Evolutionary conservation across 2,888 invertebrate genomes (phyloP).

Genomic region (Drosophila anomalata): DNA sequence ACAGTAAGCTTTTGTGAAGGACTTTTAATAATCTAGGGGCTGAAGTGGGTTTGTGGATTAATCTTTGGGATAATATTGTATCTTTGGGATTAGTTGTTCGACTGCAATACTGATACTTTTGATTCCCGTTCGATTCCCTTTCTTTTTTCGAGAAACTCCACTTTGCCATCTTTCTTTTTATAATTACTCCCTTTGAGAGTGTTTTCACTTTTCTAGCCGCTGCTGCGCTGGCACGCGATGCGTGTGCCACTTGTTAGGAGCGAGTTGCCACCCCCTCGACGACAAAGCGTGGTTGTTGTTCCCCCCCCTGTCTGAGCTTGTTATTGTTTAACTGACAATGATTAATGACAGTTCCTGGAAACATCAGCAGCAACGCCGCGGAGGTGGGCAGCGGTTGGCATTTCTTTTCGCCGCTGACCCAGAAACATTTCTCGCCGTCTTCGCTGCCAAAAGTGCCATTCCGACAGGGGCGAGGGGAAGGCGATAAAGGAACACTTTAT

Average conservation of each 20-base stretch:
- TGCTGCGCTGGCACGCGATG: conserved; percentile 40
- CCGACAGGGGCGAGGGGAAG: neutral
- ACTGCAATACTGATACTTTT: neutral
- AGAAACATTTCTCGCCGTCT: conserved; percentile 55
- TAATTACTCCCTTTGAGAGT: conserved; percentile 54
- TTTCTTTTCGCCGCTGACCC: conserved; percentile 69
- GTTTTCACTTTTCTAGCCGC: conserved; percentile 60
- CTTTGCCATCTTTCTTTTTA: conserved; percentile 31
- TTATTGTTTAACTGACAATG: conserved; percentile 75
- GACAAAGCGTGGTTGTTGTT: conserved; percentile 1
- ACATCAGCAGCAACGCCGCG: conserved; percentile 11
- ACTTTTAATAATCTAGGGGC: too few species aligned
- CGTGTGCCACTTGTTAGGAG: conserved; percentile 51
- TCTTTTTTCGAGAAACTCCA: neutral
- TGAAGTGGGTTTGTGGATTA: too few species aligned
- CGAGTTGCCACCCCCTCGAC: conserved; percentile 34
- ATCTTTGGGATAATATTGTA: too few species aligned
- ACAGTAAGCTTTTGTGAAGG: too few species aligned
- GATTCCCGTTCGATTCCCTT: neutral
- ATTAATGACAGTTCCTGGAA: conserved; percentile 60
- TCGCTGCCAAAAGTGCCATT: conserved; percentile 22
- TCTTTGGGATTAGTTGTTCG: too few species aligned
- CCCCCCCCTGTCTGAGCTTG: conserved; percentile 38
- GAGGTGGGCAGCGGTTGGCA: conserved; percentile 53
- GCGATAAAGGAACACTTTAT: conserved; percentile 16